Conservation (phyloP, 2,113 vertebrate species). For the Platycercus adscitus region DNA sequence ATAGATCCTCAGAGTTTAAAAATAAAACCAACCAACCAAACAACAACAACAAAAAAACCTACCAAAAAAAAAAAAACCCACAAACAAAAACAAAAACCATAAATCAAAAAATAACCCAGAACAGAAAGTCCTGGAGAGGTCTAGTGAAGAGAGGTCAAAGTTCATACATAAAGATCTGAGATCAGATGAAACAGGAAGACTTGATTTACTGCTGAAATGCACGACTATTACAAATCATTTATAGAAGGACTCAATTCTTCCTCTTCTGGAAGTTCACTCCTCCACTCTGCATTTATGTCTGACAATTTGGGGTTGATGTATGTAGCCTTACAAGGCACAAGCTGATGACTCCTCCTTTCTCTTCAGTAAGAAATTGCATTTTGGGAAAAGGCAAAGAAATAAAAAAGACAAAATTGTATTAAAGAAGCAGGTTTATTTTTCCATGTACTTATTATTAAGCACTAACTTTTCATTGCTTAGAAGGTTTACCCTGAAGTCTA, state of each 20-base stretch:
- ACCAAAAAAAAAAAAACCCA: not conserved
- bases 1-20: not conserved
- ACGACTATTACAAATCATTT: not conserved
- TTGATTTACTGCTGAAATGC: not conserved
- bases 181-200: not conserved
- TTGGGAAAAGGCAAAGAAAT: not conserved
- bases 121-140: not conserved
- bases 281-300: not conserved
- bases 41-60: not conserved
- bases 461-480: constrained; percentile 13
- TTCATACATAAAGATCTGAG: not conserved
- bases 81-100: not conserved
- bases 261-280: not conserved
- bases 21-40: not conserved
- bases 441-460: not conserved
- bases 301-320: not conserved
- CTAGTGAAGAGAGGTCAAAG: not conserved
- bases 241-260: not conserved
- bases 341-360: not conserved
- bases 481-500: constrained; percentile 10
- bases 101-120: not conserved
- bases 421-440: not conserved
- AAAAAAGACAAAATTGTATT: not conserved
- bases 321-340: not conserved
- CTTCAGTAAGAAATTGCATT: not conserved